phyloP scores from a whole-genome alignment of 1,140 invertebrate genomes.

The Venturia canescens region DNA sequence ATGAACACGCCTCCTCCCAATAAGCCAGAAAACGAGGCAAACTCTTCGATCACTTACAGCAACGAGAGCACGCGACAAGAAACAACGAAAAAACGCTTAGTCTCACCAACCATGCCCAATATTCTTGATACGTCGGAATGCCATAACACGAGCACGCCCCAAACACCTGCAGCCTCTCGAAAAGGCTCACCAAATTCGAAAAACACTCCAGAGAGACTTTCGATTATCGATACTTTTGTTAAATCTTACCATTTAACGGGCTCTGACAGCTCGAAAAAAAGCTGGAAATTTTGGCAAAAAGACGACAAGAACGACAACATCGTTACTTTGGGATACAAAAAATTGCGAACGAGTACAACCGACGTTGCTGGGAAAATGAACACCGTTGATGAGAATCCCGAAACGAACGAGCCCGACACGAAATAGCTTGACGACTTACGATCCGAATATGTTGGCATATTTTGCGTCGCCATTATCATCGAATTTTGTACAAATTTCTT shows the following conservation, averaged over 20 bases:
- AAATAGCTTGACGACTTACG: not conserved
- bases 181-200: no score
- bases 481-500: not conserved
- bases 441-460: not conserved
- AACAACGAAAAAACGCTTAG: not conserved
- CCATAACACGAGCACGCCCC: not conserved
- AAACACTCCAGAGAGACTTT: not conserved
- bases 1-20: conserved; percentile 1
- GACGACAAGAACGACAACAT: conserved; percentile 23
- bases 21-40: not conserved
- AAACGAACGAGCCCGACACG: conserved; percentile 10
- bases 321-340: conserved; percentile 46
- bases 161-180: not conserved
- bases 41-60: not conserved
- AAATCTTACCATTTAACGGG: not conserved
- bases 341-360: conserved; percentile 39
- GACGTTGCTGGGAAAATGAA: conserved; percentile 22
- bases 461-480: not conserved
- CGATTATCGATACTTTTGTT: not conserved
- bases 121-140: not conserved
- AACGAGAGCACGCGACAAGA: not conserved
- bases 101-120: conserved; percentile 5
- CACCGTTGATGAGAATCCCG: not conserved
- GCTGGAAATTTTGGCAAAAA: conserved; percentile 63
- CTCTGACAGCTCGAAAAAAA: conserved; percentile 43